Conservation (phyloP, 2,797 vertebrate species). For the Acropternis orthonyx region DNA sequence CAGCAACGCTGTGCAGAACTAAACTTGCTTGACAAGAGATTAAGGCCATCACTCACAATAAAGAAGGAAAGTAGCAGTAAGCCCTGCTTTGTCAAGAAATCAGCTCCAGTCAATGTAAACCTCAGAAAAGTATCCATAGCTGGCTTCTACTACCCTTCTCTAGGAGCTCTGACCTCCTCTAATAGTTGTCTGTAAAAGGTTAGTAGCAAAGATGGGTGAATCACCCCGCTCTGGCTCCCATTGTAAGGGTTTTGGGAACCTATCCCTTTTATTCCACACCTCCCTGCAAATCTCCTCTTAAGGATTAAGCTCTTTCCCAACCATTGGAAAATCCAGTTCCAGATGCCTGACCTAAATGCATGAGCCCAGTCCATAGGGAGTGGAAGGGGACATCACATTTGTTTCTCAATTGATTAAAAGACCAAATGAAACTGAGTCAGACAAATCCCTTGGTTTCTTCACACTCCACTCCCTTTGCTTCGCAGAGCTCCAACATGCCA, state of each 20-base stretch:
- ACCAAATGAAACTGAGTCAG: constrained; percentile 40
- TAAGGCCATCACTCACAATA: not conserved
- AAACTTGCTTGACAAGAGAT: not conserved
- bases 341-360: not conserved
- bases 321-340: constrained; percentile 17
- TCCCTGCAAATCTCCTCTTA: not conserved
- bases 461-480: constrained; percentile 36
- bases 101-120: not conserved
- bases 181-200: not conserved
- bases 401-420: constrained; percentile 19
- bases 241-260: not conserved
- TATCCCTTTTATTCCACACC: not conserved
- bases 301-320: constrained; percentile 36
- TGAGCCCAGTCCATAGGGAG: not conserved
- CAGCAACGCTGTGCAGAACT: not conserved
- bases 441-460: constrained; percentile 19
- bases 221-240: not conserved
- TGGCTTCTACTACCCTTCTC: not conserved
- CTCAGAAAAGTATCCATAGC: not conserved
- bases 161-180: not conserved
- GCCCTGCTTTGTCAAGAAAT: not conserved
- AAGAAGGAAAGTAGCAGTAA: not conserved
- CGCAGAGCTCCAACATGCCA: not conserved
- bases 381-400: not conserved
- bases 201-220: not conserved